These are phyloP conservation scores for Cnemophilus loriae DNA, from an alignment of 2,113 vertebrate species.

Conservation along the genomic window DNA sequence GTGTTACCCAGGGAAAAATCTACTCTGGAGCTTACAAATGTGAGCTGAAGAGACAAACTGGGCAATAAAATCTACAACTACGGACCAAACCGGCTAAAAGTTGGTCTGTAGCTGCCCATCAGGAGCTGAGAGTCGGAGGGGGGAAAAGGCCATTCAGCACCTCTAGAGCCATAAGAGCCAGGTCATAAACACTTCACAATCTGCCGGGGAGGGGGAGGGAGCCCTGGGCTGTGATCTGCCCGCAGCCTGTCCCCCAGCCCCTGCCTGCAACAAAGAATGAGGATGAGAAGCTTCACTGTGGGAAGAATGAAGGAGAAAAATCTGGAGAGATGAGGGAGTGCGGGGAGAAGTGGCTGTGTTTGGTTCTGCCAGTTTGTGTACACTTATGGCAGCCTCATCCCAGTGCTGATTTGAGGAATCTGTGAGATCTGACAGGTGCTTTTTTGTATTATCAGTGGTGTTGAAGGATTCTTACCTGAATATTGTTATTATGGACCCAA, in stretches of 20 bases:
- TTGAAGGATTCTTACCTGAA: neutral
- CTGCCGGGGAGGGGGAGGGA: constrained; percentile 44
- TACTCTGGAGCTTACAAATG: constrained; percentile 64
- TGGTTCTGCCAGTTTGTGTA: neutral
- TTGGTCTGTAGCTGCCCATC: constrained; percentile 54
- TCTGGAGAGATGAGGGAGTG: neutral
- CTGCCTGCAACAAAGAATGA: neutral
- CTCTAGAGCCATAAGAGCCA: constrained; percentile 57
- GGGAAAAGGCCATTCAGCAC: constrained; percentile 60
- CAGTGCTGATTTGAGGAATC: neutral
- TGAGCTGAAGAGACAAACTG: constrained; percentile 66
- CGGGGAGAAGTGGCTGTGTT: neutral
- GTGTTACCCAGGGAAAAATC: constrained; percentile 67
- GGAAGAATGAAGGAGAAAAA: neutral
- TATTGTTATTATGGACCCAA: neutral
- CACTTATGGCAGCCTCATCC: neutral
- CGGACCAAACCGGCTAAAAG: constrained; percentile 49
- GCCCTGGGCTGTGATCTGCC: neutral
- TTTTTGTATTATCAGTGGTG: neutral
- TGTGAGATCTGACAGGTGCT: neutral
- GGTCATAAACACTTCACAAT: constrained; percentile 54
- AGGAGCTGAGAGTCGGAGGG: constrained; percentile 32
- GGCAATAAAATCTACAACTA: constrained; percentile 63
- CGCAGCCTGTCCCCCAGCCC: neutral
- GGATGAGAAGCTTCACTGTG: neutral